Conservation (phyloP, 2,797 vertebrate genomes). For the Neosalanx taihuensis region DNA sequence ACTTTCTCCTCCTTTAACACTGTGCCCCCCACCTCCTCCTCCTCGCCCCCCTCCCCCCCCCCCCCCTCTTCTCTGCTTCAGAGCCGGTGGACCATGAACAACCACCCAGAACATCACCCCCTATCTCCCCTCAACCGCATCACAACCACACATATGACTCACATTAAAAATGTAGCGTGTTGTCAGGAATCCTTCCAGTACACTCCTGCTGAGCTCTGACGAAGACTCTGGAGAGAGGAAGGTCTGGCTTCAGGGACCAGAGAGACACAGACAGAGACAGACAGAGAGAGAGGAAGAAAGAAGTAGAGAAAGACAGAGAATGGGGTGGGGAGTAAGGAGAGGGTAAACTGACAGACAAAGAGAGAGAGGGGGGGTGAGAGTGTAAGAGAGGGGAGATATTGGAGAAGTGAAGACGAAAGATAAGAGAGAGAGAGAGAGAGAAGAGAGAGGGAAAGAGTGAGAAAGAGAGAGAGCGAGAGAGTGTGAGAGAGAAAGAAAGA, state of each 20-base stretch:
- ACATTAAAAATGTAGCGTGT: slow-evolving; percentile 54
- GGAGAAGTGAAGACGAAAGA: slow-evolving; percentile 3
- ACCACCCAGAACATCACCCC: slow-evolving; percentile 23
- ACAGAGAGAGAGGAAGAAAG: background rate
- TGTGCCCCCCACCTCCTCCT: background rate
- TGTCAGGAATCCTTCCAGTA: slow-evolving; percentile 43
- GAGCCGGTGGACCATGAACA: slow-evolving; percentile 23
- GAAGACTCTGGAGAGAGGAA: background rate
- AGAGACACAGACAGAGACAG: background rate
- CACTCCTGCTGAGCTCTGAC: slow-evolving; percentile 2
- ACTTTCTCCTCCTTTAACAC: background rate
- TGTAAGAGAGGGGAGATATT: slow-evolving; percentile 33
- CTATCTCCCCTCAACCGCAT: slow-evolving; percentile 33
- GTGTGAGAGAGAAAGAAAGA: background rate
- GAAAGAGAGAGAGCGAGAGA: background rate
- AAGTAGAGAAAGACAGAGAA: slow-evolving; percentile 10
- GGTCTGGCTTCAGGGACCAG: background rate
- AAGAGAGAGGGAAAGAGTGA: slow-evolving; percentile 9
- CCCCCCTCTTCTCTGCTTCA: background rate
- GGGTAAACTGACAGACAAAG: no score
- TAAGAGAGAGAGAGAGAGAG: slow-evolving; percentile 24
- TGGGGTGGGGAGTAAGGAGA: background rate
- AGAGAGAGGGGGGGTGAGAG: background rate
- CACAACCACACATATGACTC: slow-evolving; percentile 36
- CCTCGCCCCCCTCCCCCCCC: background rate